phyloP scores from a whole-genome alignment of 2,797 vertebrate genomes.

The Channa striata region DNA sequence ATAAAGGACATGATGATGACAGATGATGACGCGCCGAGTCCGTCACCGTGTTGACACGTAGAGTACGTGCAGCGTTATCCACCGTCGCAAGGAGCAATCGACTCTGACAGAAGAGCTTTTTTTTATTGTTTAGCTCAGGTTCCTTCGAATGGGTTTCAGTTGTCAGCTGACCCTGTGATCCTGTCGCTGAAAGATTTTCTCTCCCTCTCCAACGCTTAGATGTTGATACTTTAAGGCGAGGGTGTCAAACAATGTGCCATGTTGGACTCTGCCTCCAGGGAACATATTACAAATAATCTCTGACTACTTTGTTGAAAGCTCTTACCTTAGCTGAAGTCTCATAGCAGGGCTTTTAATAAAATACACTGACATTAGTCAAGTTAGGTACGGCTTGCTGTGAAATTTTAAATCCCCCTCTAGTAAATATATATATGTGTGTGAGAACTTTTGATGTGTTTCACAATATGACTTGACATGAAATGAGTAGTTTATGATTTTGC shows the following conservation, averaged over 20 bases:
- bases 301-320: not conserved
- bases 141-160: constrained; percentile 12
- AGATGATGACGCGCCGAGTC: constrained; percentile 16
- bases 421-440: not conserved
- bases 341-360: not conserved
- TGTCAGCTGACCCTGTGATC: constrained; percentile 26
- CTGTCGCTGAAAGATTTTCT: not conserved
- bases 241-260: constrained; percentile 42
- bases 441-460: not conserved
- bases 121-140: constrained; percentile 11
- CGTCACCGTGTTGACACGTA: constrained; percentile 27
- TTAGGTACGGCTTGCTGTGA: not conserved
- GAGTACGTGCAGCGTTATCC: constrained; percentile 10
- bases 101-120: constrained; percentile 18
- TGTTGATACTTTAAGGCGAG: constrained; percentile 11
- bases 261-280: constrained; percentile 1
- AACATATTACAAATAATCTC: not conserved
- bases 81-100: constrained; percentile 15
- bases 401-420: not conserved
- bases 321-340: not conserved
- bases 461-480: not conserved
- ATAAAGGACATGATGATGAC: constrained; percentile 11
- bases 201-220: constrained; percentile 5
- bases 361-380: not conserved
- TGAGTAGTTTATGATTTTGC: not conserved